These are phyloP conservation scores for Pilophorus perplexus DNA, from an alignment of 2,888 invertebrate genomes.

Conservation along the genomic window DNA sequence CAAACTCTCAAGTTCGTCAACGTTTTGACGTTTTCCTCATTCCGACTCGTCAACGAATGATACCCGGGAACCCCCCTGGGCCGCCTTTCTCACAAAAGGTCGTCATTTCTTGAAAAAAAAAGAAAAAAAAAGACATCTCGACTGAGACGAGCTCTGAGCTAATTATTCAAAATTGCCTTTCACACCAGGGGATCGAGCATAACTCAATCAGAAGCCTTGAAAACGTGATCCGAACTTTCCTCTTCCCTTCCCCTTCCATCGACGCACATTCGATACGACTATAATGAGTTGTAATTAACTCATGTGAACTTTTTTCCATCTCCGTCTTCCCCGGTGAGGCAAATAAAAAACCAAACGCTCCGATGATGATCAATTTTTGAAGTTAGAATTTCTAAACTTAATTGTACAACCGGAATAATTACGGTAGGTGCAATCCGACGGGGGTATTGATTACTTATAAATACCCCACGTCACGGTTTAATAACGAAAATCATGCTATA, in stretches of 20 bases:
- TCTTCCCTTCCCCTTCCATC: neutral
- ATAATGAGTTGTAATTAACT: conserved; percentile 32
- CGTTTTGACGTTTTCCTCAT: no score
- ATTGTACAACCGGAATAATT: conserved; percentile 22
- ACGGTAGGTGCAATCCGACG: conserved; percentile 22
- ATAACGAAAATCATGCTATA: neutral
- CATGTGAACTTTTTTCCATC: neutral
- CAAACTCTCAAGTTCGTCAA: no score
- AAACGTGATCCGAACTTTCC: conserved; percentile 26
- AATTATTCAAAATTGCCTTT: conserved; percentile 33
- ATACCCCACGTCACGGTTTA: conserved; percentile 8
- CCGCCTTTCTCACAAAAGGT: conserved; percentile 2
- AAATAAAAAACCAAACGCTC: neutral
- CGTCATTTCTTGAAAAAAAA: conserved; percentile 3
- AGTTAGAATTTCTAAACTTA: neutral
- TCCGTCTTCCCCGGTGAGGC: conserved; percentile 1
- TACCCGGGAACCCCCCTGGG: neutral
- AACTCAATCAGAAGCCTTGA: conserved; percentile 26
- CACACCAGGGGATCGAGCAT: conserved; percentile 32
- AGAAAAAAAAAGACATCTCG: neutral
- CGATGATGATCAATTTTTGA: neutral
- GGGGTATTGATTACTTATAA: conserved; percentile 27
- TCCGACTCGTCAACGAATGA: no score
- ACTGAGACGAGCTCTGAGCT: neutral
- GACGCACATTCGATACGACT: neutral